Base-by-base conservation (phyloP, 2,888 invertebrate genomes). In the Nipponacmea schrenckii region DNA sequence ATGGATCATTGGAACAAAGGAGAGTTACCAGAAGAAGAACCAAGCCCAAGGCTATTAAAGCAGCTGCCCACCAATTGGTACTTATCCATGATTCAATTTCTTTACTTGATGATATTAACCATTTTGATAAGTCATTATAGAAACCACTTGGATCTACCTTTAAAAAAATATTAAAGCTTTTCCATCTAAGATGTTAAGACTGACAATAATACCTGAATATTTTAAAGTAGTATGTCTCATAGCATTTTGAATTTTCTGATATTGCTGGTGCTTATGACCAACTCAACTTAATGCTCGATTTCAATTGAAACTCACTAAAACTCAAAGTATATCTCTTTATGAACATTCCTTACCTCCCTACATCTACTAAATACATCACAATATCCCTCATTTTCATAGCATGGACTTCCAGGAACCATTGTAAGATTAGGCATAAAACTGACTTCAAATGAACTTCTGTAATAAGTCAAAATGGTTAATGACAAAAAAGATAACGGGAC, bases 361-460 rank as follows among this genome's bases (percentile, higher is more conserved):
- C 98, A 99, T 90, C 96, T 97, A 68, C 96, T 93, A 91, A 98
- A 98, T 77, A 98, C 98, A 91, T 99, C 98, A 91, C 99, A 99
- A 90, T 98, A 99, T 69, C 98, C 98, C 93, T 86, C 88, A 91
- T 96, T 98, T 90, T 98, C 96, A 90, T 98, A 96, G 89, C 99
- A 99, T 0, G 98, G 98, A 69, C 97, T 96, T 24, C 99, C 97
- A 0, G 97, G 95, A 85, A 96, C 96, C 44, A 96, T 94, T 87
- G 93, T 95, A 93, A 96, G 95, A 85, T 96, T 95, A 0, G 97
- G 96, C 81, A 97, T 94, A 62, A 71, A 75, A 0, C 68, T 67
- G 1, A 79, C 65, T 17, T 77, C 93, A 90, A 95, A 96, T 46
- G 96, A 96, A 62, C 96, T 96, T 79, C 92, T 92, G 82, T n/a